Percentiles rank a stretch among this genome's conserved stretches.
Conservation (phyloP, 2,797 vertebrate genomes). For the Eupleurogrammus muticus region DNA sequence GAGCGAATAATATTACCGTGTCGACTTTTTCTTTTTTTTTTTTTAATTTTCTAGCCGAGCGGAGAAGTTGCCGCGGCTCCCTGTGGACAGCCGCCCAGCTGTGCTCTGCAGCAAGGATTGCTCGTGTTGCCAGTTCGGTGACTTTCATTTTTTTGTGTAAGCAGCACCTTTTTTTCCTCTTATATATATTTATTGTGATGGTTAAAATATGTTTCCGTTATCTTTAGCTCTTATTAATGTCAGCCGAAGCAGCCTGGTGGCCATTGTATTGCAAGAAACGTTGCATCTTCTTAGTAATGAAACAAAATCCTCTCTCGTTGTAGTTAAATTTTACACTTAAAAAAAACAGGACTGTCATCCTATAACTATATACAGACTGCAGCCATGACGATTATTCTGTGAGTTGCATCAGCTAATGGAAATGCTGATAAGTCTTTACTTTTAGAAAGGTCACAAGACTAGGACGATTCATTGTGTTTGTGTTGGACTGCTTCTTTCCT, state of each 20-base stretch:
- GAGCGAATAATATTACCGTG: not conserved
- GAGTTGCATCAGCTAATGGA: not conserved
- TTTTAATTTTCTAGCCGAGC: too few species aligned
- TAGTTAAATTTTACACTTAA: not conserved
- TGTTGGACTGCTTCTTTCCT: too few species aligned
- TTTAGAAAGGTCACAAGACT: too few species aligned
- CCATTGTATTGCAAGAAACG: too few species aligned
- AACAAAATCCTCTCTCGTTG: not conserved
- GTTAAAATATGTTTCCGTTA: not conserved
- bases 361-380: not conserved
- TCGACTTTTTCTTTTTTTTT: not conserved
- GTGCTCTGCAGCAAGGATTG: constrained; percentile 33
- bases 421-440: not conserved
- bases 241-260: too few species aligned
- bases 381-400: not conserved
- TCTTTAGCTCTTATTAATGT: not conserved
- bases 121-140: constrained; percentile 14
- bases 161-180: not conserved
- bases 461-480: too few species aligned
- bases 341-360: not conserved
- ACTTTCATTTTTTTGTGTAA: not conserved
- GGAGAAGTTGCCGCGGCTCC: constrained; percentile 41
- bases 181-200: too few species aligned
- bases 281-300: not conserved
- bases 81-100: constrained; percentile 18